Evolutionary conservation across 2,888 invertebrate species (phyloP).

Genomic region (Cephalotes varians): DNA sequence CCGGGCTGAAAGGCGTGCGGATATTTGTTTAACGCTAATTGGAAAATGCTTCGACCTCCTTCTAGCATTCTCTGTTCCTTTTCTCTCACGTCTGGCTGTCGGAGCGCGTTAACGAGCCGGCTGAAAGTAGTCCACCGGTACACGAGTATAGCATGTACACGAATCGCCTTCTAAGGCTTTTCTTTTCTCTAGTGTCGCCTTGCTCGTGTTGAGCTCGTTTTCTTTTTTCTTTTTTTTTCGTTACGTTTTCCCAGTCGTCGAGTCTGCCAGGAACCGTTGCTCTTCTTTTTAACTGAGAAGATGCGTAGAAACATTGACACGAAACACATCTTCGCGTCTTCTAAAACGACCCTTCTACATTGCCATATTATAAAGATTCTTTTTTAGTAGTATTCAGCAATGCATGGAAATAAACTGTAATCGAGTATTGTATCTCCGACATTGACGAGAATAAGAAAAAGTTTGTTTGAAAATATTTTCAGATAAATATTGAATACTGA

Average conservation of each 20-base stretch:
- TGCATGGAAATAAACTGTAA: conserved; percentile 4
- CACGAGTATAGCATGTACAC: conserved; percentile 41
- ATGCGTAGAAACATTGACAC: conserved; percentile 55
- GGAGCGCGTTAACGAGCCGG: conserved; percentile 58
- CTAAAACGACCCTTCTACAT: background rate
- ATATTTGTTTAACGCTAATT: conserved; percentile 84
- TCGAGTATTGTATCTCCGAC: conserved; percentile 10
- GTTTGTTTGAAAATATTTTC: conserved; percentile 2
- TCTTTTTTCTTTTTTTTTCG: conserved; percentile 22
- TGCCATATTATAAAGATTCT: background rate
- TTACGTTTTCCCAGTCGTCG: conserved; percentile 26
- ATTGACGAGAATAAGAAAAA: conserved; percentile 4
- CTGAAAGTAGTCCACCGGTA: conserved; percentile 56
- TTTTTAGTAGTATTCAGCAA: background rate
- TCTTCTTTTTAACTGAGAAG: conserved; percentile 15
- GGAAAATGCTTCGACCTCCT: conserved; percentile 80
- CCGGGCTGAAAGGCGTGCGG: conserved; percentile 70
- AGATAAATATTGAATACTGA: conserved; percentile 15
- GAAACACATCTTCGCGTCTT: conserved; percentile 48
- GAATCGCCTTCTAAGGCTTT: conserved; percentile 46
- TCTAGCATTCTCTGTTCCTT: conserved; percentile 39
- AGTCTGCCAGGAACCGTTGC: conserved; percentile 11
- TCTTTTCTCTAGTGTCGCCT: conserved; percentile 26
- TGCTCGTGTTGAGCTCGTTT: conserved; percentile 52
- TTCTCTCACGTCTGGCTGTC: conserved; percentile 41